These are phyloP conservation scores for Unio delphinus DNA, from an alignment of 2,888 invertebrate genomes.

Conservation along the genomic window DNA sequence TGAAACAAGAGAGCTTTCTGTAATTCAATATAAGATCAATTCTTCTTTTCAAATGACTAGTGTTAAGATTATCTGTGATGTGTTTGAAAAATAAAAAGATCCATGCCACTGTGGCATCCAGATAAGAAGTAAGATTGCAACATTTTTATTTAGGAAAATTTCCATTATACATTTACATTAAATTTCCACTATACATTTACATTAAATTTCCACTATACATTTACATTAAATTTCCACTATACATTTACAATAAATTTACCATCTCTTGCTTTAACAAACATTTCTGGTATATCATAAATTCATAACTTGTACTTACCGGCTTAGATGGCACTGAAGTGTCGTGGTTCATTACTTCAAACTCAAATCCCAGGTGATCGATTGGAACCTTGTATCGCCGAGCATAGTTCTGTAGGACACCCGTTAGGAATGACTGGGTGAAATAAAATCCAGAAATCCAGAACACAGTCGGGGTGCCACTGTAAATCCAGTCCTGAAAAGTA, in stretches of 20 bases:
- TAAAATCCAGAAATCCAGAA: conserved; percentile 73
- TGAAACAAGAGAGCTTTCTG: too few relatives aligned
- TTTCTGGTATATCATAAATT: neutral
- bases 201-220: neutral
- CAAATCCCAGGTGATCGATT: conserved; percentile 68
- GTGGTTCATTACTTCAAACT: conserved; percentile 63
- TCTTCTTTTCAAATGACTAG: too few relatives aligned
- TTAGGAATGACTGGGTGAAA: conserved; percentile 72
- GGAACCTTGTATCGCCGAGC: conserved; percentile 67
- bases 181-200: too few relatives aligned
- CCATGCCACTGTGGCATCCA: too few relatives aligned
- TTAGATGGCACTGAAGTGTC: conserved; percentile 58
- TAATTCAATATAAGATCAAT: too few relatives aligned
- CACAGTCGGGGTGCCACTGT: conserved; percentile 66
- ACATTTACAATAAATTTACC: neutral
- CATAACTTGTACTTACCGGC: conserved; percentile 58
- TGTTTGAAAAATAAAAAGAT: too few relatives aligned
- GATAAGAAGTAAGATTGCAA: too few relatives aligned
- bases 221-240: neutral
- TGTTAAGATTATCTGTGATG: too few relatives aligned
- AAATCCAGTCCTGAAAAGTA: conserved; percentile 64
- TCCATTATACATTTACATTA: too few relatives aligned
- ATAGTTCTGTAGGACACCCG: conserved; percentile 69
- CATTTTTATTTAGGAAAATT: too few relatives aligned
- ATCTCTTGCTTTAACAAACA: neutral